These are phyloP conservation scores for Athene cunicularia DNA, from an alignment of 2,113 vertebrate genomes.

Conservation along the genomic window DNA sequence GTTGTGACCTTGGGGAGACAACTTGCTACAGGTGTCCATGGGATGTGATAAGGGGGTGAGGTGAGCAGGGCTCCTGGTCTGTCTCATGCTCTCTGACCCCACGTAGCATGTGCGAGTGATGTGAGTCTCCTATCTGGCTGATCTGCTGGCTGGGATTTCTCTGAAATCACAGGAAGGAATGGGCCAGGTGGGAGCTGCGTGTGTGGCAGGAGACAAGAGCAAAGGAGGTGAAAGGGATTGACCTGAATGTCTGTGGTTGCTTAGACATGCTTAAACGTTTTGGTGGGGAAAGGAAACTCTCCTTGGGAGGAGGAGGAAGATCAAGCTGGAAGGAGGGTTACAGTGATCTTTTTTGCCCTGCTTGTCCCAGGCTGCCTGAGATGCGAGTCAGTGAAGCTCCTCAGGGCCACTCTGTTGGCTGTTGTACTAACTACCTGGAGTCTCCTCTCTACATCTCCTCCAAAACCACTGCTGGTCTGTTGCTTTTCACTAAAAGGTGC, in stretches of 20 bases:
- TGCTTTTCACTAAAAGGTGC: not conserved
- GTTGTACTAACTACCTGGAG: not conserved
- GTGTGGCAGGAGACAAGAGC: not conserved
- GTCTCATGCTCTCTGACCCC: not conserved
- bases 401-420: not conserved
- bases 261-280: not conserved
- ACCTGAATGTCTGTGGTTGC: not conserved
- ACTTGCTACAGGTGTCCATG: not conserved
- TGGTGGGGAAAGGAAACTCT: not conserved
- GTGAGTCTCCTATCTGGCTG: not conserved
- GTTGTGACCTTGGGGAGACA: not conserved
- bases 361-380: fast-evolving
- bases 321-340: not conserved
- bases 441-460: not conserved
- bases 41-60: not conserved
- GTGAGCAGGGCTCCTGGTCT: not conserved
- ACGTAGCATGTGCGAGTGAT: not conserved
- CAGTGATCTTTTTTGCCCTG: not conserved
- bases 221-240: not conserved
- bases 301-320: not conserved
- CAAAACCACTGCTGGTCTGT: not conserved
- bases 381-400: not conserved
- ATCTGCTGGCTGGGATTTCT: not conserved
- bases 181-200: fast-evolving
- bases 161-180: not conserved